These are phyloP conservation scores for Delphinus delphis DNA, from an alignment of 2,113 vertebrate species.

Conservation along the genomic window DNA sequence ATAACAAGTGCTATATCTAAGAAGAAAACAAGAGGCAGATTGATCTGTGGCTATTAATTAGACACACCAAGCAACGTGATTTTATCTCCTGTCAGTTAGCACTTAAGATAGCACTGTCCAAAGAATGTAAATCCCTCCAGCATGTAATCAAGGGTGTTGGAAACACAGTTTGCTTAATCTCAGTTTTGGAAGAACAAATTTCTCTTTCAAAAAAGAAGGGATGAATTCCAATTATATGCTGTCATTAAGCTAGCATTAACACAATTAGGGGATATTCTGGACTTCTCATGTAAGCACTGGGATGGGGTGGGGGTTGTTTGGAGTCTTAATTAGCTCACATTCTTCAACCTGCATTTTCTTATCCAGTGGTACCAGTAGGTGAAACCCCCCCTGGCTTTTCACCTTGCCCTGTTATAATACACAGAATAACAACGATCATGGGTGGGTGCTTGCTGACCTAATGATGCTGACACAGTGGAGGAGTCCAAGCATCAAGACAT, in stretches of 20 bases:
- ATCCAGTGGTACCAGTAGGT: background rate
- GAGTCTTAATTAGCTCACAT: too few species aligned
- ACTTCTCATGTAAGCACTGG: background rate
- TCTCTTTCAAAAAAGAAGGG: constrained; percentile 16
- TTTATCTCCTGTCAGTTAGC: background rate
- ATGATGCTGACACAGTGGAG: background rate
- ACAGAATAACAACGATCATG: background rate
- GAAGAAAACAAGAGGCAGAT: background rate
- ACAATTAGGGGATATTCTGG: background rate
- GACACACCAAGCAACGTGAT: background rate
- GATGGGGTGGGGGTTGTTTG: too few species aligned
- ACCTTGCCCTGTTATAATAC: background rate
- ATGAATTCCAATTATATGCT: background rate
- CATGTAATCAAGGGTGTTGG: background rate
- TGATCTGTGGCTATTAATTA: background rate
- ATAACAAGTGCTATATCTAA: background rate
- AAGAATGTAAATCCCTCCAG: background rate
- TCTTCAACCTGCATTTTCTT: background rate
- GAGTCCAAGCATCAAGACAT: background rate
- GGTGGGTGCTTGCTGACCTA: background rate
- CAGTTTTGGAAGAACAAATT: background rate
- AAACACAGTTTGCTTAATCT: background rate
- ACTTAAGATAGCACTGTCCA: background rate
- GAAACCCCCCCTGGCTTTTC: background rate
- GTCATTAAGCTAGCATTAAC: background rate